phyloP scores from a whole-genome alignment of 2,113 vertebrate genomes.

The Cephalopholis sonnerati region DNA sequence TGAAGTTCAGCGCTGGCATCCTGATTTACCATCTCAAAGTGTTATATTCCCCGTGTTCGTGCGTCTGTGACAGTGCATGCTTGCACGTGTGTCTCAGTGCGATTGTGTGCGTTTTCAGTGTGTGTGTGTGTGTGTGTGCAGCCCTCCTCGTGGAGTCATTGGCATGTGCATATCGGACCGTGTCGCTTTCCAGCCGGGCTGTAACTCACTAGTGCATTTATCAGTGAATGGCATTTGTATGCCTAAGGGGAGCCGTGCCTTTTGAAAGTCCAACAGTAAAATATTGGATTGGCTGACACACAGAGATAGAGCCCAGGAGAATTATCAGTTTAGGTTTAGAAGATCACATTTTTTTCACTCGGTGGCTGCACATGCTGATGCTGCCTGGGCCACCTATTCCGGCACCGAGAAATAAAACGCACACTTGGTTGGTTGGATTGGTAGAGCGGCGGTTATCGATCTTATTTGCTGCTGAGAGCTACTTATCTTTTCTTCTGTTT shows the following conservation, averaged over 20 bases:
- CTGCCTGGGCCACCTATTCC: not conserved
- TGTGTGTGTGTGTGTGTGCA: not conserved
- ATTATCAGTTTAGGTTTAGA: conserved; percentile 69
- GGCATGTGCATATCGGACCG: conserved; percentile 54
- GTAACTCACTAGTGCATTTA: conserved; percentile 68
- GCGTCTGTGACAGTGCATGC: not conserved
- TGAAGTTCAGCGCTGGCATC: conserved; percentile 57
- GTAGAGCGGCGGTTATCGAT: conserved; percentile 12
- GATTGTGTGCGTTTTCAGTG: not conserved
- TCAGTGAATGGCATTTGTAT: conserved; percentile 71
- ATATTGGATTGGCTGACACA: conserved; percentile 68
- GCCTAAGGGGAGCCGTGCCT: conserved; percentile 62
- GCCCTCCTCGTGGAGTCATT: conserved; percentile 38
- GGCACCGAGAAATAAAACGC: conserved; percentile 12
- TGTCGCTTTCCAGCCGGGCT: conserved; percentile 48
- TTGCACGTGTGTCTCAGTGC: not conserved
- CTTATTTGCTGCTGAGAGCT: not conserved
- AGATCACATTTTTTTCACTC: conserved; percentile 42
- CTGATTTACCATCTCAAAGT: conserved; percentile 61
- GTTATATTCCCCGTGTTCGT: conserved; percentile 26
- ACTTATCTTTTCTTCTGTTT: not conserved
- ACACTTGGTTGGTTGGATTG: no score
- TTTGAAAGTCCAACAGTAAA: conserved; percentile 73
- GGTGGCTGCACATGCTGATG: conserved; percentile 30
- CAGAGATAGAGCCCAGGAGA: conserved; percentile 54